Conservation (phyloP, 2,113 vertebrate species). For the Dasyprocta punctata region DNA sequence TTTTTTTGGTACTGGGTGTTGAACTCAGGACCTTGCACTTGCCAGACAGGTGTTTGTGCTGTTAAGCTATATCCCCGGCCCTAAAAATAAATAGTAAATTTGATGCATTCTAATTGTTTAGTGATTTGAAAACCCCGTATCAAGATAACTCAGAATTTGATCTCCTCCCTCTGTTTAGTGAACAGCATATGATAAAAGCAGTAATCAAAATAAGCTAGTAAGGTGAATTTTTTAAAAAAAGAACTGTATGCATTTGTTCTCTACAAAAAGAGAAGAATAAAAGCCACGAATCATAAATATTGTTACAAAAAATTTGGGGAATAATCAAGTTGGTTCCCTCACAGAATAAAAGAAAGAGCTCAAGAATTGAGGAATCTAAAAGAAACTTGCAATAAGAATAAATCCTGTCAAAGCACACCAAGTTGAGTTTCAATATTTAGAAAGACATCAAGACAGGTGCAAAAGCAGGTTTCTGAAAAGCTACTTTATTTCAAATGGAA, state of each 20-base stretch:
- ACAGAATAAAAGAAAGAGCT: conserved; percentile 39
- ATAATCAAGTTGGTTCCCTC: conserved; percentile 36
- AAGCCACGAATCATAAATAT: conserved; percentile 45
- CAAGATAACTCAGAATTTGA: background rate
- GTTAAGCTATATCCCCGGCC: too few relatives aligned
- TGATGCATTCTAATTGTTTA: background rate
- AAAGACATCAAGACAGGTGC: conserved; percentile 51
- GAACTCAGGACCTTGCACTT: too few relatives aligned
- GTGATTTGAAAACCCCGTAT: conserved; percentile 36
- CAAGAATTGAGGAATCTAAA: background rate
- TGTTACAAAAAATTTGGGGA: conserved; percentile 4
- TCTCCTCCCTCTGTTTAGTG: background rate
- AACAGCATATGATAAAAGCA: background rate
- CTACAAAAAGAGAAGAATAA: conserved; percentile 16
- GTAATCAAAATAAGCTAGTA: conserved; percentile 47
- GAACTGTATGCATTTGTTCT: background rate
- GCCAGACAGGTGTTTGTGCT: too few relatives aligned
- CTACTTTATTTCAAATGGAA: conserved; percentile 43
- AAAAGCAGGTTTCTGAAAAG: conserved; percentile 45
- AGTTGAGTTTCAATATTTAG: conserved; percentile 66
- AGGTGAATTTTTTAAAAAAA: background rate
- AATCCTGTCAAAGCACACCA: background rate
- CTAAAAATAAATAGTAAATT: background rate
- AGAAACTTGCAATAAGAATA: background rate
- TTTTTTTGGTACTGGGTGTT: too few relatives aligned